Base-by-base conservation (phyloP, 2,888 invertebrate genomes). In the Plebejus melissa region DNA sequence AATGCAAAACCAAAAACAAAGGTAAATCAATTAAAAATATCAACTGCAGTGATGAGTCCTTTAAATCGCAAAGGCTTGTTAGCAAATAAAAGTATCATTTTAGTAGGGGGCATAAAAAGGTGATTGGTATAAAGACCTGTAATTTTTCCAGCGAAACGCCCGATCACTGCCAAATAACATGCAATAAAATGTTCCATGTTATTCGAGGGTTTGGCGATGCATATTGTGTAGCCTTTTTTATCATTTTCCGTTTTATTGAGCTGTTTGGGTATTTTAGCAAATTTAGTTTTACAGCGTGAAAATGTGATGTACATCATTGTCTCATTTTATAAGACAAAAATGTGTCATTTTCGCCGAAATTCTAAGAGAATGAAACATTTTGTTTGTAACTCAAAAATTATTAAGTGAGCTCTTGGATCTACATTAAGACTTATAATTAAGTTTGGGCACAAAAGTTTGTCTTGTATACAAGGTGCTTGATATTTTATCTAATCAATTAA, bases 81-180 rank as follows among this genome's bases (percentile, higher is more conserved):
- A n/a, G 60, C 69, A 75, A 69, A 75, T 69, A 65, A 69, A 75
- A 69, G 36, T 28, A 65, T 13, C 74, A 36, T 38, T 75, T 75
- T 75, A 70, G 38, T 36, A 22, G 57, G 75, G 75, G 69, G 38
- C 54, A 75, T 75, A 71, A 71, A 75, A 71, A 28, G 70, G 71
- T 75, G 70, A 75, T 75, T 75, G 70, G 28, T 58, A 71, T 75
- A 75, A 75, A 75, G 75, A 75, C 75, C 75, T 72, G 75, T 75
- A 75, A 75, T 75, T 75, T 75, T 75, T 75, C 75, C 71, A 58
- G 46, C 75, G 46, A 46, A 72, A 72, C 38, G 46, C 32, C 75
- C 75, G 75, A 75, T 75, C 75, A 72, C 70, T 75, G 75, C 75
- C 75, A 75, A 75, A 75, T 71, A 71, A 75, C 75, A 71, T 71